Evolutionary conservation across 1,140 invertebrate genomes (phyloP).

Genomic region (Heliconius himera): DNA sequence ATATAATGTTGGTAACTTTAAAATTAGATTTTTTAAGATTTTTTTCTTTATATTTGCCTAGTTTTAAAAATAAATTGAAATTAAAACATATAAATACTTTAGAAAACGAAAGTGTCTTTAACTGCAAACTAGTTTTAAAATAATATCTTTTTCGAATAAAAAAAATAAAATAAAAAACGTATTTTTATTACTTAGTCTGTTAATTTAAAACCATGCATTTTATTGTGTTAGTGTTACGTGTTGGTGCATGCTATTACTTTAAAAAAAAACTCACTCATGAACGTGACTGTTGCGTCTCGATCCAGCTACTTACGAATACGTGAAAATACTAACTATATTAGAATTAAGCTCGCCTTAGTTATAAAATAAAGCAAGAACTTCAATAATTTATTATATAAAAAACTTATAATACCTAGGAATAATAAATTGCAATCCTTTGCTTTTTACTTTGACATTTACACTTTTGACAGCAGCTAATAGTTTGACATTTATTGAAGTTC

Average conservation of each 20-base stretch:
- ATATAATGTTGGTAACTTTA: too few relatives aligned
- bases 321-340: constrained; percentile 25
- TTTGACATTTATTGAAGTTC: constrained; percentile 36
- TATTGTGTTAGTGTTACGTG: background rate
- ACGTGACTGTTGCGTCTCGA: constrained; percentile 3
- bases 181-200: background rate
- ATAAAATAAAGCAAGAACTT: constrained; percentile 31
- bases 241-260: constrained; percentile 42
- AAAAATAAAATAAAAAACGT: too few relatives aligned
- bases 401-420: background rate
- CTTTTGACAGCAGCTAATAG: background rate
- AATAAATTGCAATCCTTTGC: background rate
- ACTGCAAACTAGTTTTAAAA: too few relatives aligned
- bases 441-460: background rate
- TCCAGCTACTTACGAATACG: background rate
- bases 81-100: too few relatives aligned
- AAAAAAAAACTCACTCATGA: constrained; percentile 47
- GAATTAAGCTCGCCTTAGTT: constrained; percentile 34
- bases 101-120: too few relatives aligned
- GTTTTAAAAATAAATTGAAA: too few relatives aligned
- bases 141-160: too few relatives aligned
- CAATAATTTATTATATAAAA: background rate
- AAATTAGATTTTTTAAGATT: too few relatives aligned
- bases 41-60: too few relatives aligned
- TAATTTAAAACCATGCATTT: background rate